These are phyloP conservation scores for Hemibagrus guttatus DNA, from an alignment of 2,797 vertebrate genomes.

Conservation along the genomic window DNA sequence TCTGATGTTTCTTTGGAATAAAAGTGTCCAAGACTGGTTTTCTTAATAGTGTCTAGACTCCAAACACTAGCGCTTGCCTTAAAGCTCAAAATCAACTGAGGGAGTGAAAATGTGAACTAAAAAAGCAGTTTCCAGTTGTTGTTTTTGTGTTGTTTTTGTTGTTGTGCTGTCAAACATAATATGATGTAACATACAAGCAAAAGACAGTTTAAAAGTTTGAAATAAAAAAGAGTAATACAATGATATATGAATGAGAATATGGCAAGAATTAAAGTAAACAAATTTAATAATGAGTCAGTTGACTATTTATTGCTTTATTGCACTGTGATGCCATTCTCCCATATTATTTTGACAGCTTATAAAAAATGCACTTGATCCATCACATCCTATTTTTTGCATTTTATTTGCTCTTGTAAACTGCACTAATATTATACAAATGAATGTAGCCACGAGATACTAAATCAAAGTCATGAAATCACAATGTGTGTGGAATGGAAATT, in stretches of 20 bases:
- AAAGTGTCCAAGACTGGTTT: background rate
- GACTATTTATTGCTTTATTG: background rate
- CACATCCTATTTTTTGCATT: background rate
- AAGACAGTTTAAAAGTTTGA: background rate
- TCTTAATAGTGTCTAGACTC: background rate
- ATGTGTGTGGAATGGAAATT: background rate
- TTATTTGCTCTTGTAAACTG: background rate
- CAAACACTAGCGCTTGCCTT: background rate
- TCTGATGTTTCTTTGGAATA: background rate
- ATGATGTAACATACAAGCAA: background rate
- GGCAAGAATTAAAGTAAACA: background rate
- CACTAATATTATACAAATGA: background rate
- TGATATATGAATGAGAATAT: background rate
- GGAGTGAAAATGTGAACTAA: background rate
- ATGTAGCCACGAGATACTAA: background rate
- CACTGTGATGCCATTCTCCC: background rate
- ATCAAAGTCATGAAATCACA: background rate
- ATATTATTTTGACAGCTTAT: background rate
- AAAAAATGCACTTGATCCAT: background rate
- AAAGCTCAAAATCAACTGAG: background rate
- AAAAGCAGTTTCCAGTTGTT: background rate
- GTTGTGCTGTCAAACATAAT: background rate
- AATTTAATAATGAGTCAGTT: background rate
- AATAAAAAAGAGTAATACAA: background rate
- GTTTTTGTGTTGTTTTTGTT: background rate